Evolutionary conservation across 2,113 vertebrate species (phyloP), one percentile per base, ranked within the genome.

Genomic region (Malurus melanocephalus): DNA sequence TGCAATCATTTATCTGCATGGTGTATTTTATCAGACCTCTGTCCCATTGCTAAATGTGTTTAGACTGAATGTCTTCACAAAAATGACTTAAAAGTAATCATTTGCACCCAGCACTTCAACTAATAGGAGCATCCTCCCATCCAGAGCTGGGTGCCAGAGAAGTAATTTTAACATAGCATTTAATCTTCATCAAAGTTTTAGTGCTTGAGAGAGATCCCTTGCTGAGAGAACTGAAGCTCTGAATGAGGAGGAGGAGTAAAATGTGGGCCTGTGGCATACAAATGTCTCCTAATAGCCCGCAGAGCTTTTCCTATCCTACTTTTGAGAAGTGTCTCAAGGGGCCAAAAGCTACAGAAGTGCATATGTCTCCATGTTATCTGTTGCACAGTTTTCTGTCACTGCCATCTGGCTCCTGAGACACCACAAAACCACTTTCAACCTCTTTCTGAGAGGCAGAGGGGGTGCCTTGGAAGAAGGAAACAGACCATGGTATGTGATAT

Each of bases 181-280:
- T 83, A 78, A 73, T 93, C 48, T 78, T 88, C 60, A 66, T 74
- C 76, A 56, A 83, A 72, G 30, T 67, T 77, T 92, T 69, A 56
- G 38, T 30, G 32, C 21, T 68, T 11, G 5, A 30, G 62, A 53
- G 81, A 67, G 62, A 62, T 67, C 19, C 30, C 55, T n/a, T 33
- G 45, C 45, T 72, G 73, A 61, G 33, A 51, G 33, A 86, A 59
- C 27, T 11, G 67, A 65, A 81, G 5, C 32, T 51, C 3, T 38
- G 24, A 73, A 61, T 46, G n/a, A 64, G 48, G 6, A 80, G 62
- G 11, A 77, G 23, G 27, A 75, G 32, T 13, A 16, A 65, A 64
- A 24, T 7, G 1, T 15, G 38, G 21, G 12, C 30, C 48, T 11
- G 3, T 53, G 45, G 33, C 17, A 30, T 30, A 65, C 28, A 43